Evolutionary conservation across 1,140 invertebrate species (phyloP), one percentile per base, ranked within the genome.

Genomic region (Nephotettix cincticeps): DNA sequence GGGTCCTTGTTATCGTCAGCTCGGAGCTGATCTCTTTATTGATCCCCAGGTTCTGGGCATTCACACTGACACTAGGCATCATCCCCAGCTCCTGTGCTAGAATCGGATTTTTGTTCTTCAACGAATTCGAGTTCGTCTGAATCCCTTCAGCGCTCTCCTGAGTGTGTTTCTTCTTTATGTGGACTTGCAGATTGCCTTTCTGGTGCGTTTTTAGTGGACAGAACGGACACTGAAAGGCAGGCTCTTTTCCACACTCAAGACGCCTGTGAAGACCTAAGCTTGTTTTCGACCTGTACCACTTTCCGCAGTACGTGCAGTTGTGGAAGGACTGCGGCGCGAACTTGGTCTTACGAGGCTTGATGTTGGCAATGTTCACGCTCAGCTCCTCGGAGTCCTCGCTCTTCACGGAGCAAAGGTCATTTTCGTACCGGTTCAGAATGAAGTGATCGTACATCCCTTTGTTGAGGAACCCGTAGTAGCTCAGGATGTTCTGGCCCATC

Each of bases 171-270:
- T 80, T 80, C 58, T 81, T 76, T 45, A 84, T 79, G 72, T 84
- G 83, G 30, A 81, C 78, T 70, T 82, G 79, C 0, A 83, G 73
- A 66, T 84, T 83, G 72, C 81, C 82, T 70, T 83, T 84, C 70
- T 84, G 84, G 72, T 84, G 82, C 73, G 83, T 84, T 30, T 82
- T 80, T 51, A 81, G 80, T 23, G 81, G 80, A 73, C 86, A 87
- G 45, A 82, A 78, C 0, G 81, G 82, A 74, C 86, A 86, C 32
- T 79, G 77, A 76, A 85, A 86, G 1, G 82, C 78, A 23, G 85
- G 85, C 65, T 83, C 83, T 68, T 85, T 84, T 47, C 85, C 84
- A 72, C 86, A 87, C 69, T 86, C 86, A 47, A 86, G 81, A 13
- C 83, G 80, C 23, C 85, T 78, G 71, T 87, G 86, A 66, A 83